A percentile compares a stretch with the other conserved stretches of the same genome.
These are phyloP conservation scores for Girardinichthys multiradiatus DNA, from an alignment of 2,113 vertebrate species.

Conservation along the genomic window DNA sequence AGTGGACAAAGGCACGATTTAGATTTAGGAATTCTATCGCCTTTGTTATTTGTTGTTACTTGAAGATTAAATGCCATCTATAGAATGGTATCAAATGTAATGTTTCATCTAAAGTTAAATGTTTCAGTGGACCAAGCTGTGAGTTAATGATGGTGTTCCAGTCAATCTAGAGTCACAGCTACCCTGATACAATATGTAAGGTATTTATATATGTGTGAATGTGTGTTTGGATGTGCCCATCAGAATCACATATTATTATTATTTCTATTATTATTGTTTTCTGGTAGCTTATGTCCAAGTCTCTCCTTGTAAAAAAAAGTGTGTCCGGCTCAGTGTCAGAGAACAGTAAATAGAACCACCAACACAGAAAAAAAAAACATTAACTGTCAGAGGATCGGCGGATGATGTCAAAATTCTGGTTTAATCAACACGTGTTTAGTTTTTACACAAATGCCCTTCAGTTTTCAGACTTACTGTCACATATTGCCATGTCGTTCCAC, in stretches of 20 bases:
- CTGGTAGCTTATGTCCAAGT: constrained; percentile 37
- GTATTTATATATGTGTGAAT: constrained; percentile 20
- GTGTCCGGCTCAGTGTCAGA: constrained; percentile 48
- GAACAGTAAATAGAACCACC: constrained; percentile 30
- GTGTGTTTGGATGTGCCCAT: constrained; percentile 19
- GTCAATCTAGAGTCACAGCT: constrained; percentile 21
- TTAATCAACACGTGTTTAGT: constrained; percentile 30
- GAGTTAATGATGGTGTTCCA: constrained; percentile 20
- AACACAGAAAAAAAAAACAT: constrained; percentile 11
- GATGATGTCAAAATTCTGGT: constrained; percentile 39
- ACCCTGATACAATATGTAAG: constrained; percentile 27
- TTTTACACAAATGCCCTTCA: constrained; percentile 25
- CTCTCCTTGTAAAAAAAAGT: constrained; percentile 25
- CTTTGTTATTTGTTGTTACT: constrained; percentile 17
- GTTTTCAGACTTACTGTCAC: constrained; percentile 43
- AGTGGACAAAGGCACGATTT: constrained; percentile 22
- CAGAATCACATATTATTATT: constrained; percentile 34
- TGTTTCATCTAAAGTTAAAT: constrained; percentile 35
- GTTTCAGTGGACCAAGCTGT: constrained; percentile 36
- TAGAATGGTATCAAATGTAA: constrained; percentile 25
- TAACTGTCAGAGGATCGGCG: constrained; percentile 16
- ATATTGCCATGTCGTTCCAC: constrained; percentile 59
- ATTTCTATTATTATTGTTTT: constrained; percentile 41
- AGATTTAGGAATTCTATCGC: constrained; percentile 11
- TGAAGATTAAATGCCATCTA: constrained; percentile 43